phyloP scores from a whole-genome alignment of 1,140 invertebrate species.

The Sinella curviseta region DNA sequence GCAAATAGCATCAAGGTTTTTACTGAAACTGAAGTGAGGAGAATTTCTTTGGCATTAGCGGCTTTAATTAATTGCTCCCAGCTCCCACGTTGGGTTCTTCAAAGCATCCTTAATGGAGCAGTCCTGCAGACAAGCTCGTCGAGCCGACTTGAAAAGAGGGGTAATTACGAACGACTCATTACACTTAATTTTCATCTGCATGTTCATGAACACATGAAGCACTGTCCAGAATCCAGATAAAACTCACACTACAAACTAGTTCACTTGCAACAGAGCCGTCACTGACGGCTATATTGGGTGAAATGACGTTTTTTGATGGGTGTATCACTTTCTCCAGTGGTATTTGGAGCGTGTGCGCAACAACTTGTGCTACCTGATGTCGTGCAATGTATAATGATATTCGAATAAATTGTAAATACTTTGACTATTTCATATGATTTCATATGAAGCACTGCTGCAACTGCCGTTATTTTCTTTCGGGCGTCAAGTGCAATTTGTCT shows the following conservation, averaged over 20 bases:
- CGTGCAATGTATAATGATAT: too few species aligned
- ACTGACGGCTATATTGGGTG: constrained; percentile 48
- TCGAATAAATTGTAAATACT: background rate
- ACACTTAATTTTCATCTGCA: too few species aligned
- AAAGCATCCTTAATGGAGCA: constrained; percentile 65
- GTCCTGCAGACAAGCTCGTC: constrained; percentile 53
- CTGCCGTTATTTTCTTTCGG: constrained; percentile 59
- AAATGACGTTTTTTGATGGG: constrained; percentile 50
- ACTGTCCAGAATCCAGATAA: too few species aligned
- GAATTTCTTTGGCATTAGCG: constrained; percentile 62
- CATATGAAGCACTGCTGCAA: constrained; percentile 46
- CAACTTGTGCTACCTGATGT: constrained; percentile 55
- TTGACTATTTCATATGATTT: background rate
- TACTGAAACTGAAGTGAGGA: constrained; percentile 69
- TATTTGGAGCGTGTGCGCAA: constrained; percentile 54
- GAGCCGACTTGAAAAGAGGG: background rate
- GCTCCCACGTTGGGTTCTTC: constrained; percentile 66
- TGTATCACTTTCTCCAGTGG: constrained; percentile 53
- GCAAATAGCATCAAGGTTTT: too few species aligned
- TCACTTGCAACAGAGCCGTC: constrained; percentile 54
- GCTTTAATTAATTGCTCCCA: constrained; percentile 64
- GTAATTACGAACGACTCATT: too few species aligned
- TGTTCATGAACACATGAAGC: background rate
- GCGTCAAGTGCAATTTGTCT: constrained; percentile 64
- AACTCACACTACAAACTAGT: constrained; percentile 46